Percentiles rank a stretch among this genome's conserved stretches.
phyloP scores from a whole-genome alignment of 2,797 vertebrate genomes.

The Hydrocynus forskahlii region DNA sequence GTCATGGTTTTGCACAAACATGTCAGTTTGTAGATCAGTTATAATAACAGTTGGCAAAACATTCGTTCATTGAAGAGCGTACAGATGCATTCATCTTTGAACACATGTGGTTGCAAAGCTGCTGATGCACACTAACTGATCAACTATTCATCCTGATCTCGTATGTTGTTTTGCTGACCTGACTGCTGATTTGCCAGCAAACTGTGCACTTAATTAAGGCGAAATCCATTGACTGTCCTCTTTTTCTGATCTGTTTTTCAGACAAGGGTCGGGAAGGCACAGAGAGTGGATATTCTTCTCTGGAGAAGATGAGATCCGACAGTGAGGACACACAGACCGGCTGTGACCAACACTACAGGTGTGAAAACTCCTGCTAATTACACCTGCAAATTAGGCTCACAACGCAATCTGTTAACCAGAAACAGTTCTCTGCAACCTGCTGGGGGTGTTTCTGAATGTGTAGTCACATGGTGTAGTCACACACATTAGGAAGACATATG shows the following conservation, averaged over 20 bases:
- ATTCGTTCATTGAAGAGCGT: neutral
- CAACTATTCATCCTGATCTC: conserved; percentile 15
- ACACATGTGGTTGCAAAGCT: neutral
- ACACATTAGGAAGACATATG: conserved; percentile 5
- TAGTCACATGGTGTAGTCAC: conserved; percentile 3
- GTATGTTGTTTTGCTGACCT: neutral
- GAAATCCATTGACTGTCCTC: conserved; percentile 7
- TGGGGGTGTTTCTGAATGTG: neutral
- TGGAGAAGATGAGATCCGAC: conserved; percentile 54
- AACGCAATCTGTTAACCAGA: neutral
- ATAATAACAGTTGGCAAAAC: neutral
- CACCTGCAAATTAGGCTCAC: conserved; percentile 17
- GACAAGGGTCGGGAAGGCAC: conserved; percentile 38
- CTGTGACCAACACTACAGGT: conserved; percentile 47
- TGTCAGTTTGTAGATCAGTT: neutral
- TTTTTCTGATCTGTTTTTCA: conserved; percentile 38
- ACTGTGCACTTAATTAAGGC: conserved; percentile 3
- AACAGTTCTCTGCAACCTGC: neutral
- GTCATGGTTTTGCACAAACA: too few species aligned
- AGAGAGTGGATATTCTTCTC: conserved; percentile 57
- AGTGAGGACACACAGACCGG: conserved; percentile 21
- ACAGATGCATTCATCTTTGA: neutral
- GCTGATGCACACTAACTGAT: conserved; percentile 1
- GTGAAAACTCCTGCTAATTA: conserved; percentile 20
- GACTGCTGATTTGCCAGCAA: conserved; percentile 24